Conservation (phyloP, 2,113 vertebrate species). For the Neogale vison region DNA sequence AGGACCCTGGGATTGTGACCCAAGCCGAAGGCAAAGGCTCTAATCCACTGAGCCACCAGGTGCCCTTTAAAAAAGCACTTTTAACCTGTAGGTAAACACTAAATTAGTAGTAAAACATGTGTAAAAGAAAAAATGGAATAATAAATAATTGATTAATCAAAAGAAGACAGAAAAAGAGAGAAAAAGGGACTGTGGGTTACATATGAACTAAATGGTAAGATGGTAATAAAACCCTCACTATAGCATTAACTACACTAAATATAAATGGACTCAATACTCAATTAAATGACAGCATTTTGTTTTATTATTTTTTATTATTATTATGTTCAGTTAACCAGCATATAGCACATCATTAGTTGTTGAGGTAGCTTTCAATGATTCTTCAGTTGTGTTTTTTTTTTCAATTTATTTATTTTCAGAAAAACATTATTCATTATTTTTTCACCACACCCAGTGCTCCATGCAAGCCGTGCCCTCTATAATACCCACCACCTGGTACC, state of each 20-base stretch:
- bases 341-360: background rate
- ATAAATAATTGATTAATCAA: background rate
- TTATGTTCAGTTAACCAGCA: background rate
- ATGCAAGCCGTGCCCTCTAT: no score
- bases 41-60: no score
- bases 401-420: no score
- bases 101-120: background rate
- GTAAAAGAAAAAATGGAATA: slow-evolving; percentile 10
- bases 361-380: background rate
- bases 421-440: no score
- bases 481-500: no score
- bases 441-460: no score
- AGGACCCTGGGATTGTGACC: no score
- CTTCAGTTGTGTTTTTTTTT: background rate
- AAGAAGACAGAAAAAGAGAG: background rate
- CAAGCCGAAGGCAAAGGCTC: no score
- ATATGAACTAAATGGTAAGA: background rate
- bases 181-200: background rate
- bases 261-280: background rate
- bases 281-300: background rate
- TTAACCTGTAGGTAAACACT: background rate
- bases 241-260: slow-evolving; percentile 1
- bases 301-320: background rate
- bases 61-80: background rate
- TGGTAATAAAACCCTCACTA: background rate